Evolutionary conservation across 2,888 invertebrate genomes (phyloP).

Genomic region (Phalangium opilio): DNA sequence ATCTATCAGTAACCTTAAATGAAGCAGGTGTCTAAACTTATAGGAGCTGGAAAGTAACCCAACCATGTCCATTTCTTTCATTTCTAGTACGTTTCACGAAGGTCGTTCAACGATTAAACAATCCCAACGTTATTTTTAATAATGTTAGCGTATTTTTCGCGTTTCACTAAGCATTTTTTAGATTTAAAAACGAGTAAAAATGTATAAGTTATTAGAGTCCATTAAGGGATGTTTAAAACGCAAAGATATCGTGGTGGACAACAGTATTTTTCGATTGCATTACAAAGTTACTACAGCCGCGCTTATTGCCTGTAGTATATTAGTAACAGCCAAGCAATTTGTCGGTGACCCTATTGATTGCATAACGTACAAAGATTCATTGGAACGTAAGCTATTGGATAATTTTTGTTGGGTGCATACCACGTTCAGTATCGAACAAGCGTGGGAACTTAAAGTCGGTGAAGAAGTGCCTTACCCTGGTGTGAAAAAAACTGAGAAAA

Average conservation of each 20-base stretch:
- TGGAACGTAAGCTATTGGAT: conserved; percentile 60
- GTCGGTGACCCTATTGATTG: neutral
- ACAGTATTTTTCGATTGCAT: neutral
- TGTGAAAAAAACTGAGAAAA: conserved; percentile 36
- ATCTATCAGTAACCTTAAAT: too few relatives aligned
- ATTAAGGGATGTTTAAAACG: too few relatives aligned
- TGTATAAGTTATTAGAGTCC: too few relatives aligned
- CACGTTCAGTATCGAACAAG: conserved; percentile 65
- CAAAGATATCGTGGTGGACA: neutral
- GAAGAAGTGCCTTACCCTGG: conserved; percentile 64
- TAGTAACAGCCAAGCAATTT: neutral
- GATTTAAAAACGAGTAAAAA: too few relatives aligned
- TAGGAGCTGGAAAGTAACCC: too few relatives aligned
- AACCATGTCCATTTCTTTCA: too few relatives aligned
- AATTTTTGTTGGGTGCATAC: conserved; percentile 83
- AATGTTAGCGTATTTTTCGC: too few relatives aligned
- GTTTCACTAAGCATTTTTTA: too few relatives aligned
- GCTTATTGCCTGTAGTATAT: neutral
- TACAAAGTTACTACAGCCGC: neutral
- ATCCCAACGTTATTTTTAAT: too few relatives aligned
- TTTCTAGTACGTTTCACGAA: too few relatives aligned
- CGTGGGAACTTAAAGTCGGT: conserved; percentile 21
- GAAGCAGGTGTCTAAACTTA: too few relatives aligned
- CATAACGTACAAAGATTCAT: conserved; percentile 38
- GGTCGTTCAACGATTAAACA: too few relatives aligned